Evolutionary conservation across 2,797 vertebrate genomes (phyloP).

Genomic region (Otolemur crassicaudatus): DNA sequence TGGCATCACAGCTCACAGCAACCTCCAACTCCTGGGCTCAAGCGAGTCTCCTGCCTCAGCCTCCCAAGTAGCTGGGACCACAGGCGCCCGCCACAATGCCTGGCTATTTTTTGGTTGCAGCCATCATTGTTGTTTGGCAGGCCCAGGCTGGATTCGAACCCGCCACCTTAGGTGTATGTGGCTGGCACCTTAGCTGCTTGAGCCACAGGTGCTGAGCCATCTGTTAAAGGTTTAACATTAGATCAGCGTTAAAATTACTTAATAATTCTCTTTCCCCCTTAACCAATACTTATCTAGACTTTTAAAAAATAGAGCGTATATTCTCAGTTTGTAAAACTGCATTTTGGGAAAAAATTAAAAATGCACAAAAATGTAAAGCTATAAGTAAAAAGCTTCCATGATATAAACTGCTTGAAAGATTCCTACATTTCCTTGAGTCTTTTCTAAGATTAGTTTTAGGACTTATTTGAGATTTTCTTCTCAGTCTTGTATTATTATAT

Average conservation of each 20-base stretch:
- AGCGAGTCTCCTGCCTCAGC: too few species aligned
- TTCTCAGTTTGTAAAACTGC: neutral
- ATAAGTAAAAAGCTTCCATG: neutral
- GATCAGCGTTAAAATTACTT: slow-evolving; percentile 36
- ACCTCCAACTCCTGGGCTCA: too few species aligned
- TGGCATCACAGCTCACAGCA: too few species aligned
- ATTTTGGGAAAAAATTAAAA: neutral
- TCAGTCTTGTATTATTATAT: neutral
- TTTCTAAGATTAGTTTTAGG: neutral
- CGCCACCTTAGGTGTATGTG: too few species aligned
- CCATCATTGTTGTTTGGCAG: too few species aligned
- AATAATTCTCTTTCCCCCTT: neutral
- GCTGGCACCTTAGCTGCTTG: too few species aligned
- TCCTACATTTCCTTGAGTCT: neutral
- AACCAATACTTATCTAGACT: neutral
- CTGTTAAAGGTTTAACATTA: neutral
- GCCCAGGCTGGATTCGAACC: too few species aligned
- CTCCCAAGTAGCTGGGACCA: too few species aligned
- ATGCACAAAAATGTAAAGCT: neutral
- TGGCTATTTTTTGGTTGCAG: too few species aligned
- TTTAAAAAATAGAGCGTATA: neutral
- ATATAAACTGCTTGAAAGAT: neutral
- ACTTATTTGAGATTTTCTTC: neutral
- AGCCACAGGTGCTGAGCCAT: too few species aligned
- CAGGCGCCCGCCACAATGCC: too few species aligned